Evolutionary conservation across 2,797 vertebrate species (phyloP).

Genomic region (Bradypus variegatus): DNA sequence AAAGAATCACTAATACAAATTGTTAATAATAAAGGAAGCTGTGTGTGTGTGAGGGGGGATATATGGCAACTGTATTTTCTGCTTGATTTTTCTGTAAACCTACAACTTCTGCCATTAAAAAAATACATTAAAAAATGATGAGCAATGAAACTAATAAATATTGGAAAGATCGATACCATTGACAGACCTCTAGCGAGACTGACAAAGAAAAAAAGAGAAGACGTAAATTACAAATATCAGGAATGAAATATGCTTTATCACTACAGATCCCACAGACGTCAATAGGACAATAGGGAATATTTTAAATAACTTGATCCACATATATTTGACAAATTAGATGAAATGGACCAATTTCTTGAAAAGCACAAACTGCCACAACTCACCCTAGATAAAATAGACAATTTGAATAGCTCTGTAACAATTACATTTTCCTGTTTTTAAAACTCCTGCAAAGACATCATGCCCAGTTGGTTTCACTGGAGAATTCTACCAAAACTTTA

Average conservation of each 20-base stretch:
- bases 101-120: too few species aligned
- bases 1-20: too few species aligned
- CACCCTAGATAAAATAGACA: background rate
- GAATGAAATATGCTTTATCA: background rate
- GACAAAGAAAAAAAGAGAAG: too few species aligned
- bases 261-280: background rate
- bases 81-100: too few species aligned
- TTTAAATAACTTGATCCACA: background rate
- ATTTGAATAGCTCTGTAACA: background rate
- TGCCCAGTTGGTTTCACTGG: background rate
- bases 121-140: too few species aligned
- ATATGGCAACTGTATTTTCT: too few species aligned
- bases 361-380: background rate
- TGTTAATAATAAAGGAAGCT: too few species aligned
- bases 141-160: background rate
- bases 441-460: background rate
- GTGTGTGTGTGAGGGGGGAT: too few species aligned
- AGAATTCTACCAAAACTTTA: background rate
- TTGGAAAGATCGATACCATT: background rate
- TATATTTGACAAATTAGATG: background rate
- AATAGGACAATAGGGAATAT: background rate
- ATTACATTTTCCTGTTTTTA: background rate
- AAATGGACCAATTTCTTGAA: background rate
- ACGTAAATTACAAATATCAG: background rate
- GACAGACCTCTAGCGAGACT: background rate